phyloP scores from a whole-genome alignment of 2,888 invertebrate species.

The Rotaria magnacalcarata region DNA sequence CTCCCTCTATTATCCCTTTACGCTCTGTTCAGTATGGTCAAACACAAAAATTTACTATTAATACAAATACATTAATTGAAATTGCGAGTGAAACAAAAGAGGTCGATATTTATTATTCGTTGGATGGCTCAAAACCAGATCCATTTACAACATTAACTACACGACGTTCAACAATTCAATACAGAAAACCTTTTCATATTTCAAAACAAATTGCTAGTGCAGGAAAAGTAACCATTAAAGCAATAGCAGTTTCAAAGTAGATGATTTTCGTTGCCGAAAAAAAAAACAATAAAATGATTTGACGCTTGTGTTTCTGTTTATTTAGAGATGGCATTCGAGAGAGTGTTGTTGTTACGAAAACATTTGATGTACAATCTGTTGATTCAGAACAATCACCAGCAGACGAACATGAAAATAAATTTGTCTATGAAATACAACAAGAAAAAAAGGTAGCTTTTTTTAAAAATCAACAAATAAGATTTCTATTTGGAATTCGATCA shows the following conservation, averaged over 20 bases:
- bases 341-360: slow-evolving; percentile 57
- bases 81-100: slow-evolving; percentile 55
- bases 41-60: slow-evolving; percentile 51
- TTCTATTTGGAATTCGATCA: too few relatives aligned
- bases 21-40: slow-evolving; percentile 54
- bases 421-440: slow-evolving; percentile 9
- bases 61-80: slow-evolving; percentile 58
- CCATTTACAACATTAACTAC: slow-evolving; percentile 54
- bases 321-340: slow-evolving; percentile 57
- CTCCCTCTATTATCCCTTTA: slow-evolving; percentile 59
- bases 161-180: slow-evolving; percentile 55
- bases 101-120: slow-evolving; percentile 57
- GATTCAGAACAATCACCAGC: slow-evolving; percentile 46
- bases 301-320: neutral
- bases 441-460: neutral
- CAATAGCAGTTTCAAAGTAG: slow-evolving; percentile 57
- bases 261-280: slow-evolving; percentile 35
- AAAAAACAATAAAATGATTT: neutral
- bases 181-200: slow-evolving; percentile 56
- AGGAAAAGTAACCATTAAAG: slow-evolving; percentile 58
- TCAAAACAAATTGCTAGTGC: slow-evolving; percentile 44
- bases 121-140: slow-evolving; percentile 59
- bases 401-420: slow-evolving; percentile 18
- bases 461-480: too few relatives aligned
- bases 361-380: slow-evolving; percentile 57